Conservation (phyloP, 2,797 vertebrate species). For the Hippopotamyrus pictus region DNA sequence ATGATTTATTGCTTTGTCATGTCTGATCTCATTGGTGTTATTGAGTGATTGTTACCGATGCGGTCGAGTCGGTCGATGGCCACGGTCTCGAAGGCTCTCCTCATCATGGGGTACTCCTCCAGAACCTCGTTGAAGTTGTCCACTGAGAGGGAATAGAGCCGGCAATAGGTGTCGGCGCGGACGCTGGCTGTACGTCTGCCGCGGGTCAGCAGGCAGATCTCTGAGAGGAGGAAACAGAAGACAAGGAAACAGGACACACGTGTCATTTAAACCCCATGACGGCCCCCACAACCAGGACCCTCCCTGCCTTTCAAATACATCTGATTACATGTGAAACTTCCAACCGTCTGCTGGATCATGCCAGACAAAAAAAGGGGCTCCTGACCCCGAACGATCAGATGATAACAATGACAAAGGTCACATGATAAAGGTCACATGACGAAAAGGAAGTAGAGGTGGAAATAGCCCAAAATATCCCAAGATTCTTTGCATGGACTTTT, state of each 20-base stretch:
- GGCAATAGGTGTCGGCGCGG: conserved; percentile 82
- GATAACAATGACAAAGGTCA: background rate
- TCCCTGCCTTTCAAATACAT: background rate
- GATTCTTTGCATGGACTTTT: background rate
- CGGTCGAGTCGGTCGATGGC: conserved; percentile 86
- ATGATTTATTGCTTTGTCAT: background rate
- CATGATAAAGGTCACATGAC: background rate
- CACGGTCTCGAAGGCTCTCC: conserved; percentile 84
- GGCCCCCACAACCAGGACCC: too few species aligned
- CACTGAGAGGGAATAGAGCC: conserved; percentile 83
- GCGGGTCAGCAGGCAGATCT: conserved; percentile 87
- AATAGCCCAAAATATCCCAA: background rate
- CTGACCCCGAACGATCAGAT: background rate
- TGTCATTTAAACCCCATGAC: background rate
- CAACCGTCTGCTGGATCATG: background rate
- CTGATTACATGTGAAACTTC: background rate
- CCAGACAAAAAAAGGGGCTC: background rate
- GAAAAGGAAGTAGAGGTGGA: background rate
- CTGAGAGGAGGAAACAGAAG: conserved; percentile 44
- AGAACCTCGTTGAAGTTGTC: conserved; percentile 92
- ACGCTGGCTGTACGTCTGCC: conserved; percentile 85
- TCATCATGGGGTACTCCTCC: conserved; percentile 94
- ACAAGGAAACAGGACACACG: conserved; percentile 8
- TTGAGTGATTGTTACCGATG: conserved; percentile 65
- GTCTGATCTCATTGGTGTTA: background rate